These are phyloP conservation scores for Scaptodrosophila lebanonensis DNA, from an alignment of 1,140 invertebrate species.

Conservation along the genomic window DNA sequence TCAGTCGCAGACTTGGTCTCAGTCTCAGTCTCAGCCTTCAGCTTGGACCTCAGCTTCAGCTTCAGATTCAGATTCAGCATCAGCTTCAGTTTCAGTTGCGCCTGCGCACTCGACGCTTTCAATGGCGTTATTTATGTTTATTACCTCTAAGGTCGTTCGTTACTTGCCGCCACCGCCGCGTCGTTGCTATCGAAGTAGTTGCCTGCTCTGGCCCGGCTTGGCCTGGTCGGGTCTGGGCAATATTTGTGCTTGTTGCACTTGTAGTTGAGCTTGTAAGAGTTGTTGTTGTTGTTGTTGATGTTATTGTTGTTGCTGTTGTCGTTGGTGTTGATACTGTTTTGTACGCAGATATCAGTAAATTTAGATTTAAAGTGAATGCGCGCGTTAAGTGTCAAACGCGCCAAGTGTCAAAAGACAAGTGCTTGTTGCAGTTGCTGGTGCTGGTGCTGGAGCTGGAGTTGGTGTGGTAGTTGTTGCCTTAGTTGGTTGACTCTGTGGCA, in stretches of 20 bases:
- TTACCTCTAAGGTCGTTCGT: conserved; percentile 76
- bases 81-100: conserved; percentile 48
- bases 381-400: conserved; percentile 76
- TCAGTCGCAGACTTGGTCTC: conserved; percentile 12
- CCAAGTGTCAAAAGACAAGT: conserved; percentile 70
- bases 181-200: not conserved
- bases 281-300: conserved; percentile 23
- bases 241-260: conserved; percentile 28
- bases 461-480: conserved; percentile 18
- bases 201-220: too few relatives aligned
- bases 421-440: conserved; percentile 24
- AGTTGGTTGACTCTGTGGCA: not conserved
- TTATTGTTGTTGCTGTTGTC: conserved; percentile 55
- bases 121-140: conserved; percentile 77
- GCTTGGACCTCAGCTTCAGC: conserved; percentile 39
- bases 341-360: conserved; percentile 76
- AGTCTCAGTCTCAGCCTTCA: conserved; percentile 9
- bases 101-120: conserved; percentile 64
- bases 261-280: conserved; percentile 5
- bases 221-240: conserved; percentile 51
- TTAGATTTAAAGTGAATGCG: conserved; percentile 76
- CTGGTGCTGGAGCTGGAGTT: not conserved
- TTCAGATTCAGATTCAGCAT: conserved; percentile 38
- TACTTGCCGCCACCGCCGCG: conserved; percentile 44
- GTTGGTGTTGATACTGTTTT: conserved; percentile 74